Percentiles rank a stretch among this genome's conserved stretches.
Conservation (phyloP, 2,888 invertebrate genomes). For the Teleogryllus oceanicus region DNA sequence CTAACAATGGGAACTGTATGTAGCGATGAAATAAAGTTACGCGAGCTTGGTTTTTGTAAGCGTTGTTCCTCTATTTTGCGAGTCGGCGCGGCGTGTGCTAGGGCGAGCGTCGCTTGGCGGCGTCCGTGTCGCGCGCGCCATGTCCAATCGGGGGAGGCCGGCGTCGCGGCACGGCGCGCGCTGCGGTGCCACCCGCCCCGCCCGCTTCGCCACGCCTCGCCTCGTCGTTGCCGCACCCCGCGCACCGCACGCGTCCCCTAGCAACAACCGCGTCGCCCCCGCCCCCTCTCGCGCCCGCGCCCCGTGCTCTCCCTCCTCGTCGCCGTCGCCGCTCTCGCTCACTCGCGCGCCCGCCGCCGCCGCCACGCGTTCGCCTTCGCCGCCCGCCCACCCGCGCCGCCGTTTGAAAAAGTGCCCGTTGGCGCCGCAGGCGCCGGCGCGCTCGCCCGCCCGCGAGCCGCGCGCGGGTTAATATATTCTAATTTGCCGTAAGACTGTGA, state of each 20-base stretch:
- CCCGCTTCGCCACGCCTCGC: too few relatives aligned
- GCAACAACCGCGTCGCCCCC: neutral
- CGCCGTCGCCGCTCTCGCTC: neutral
- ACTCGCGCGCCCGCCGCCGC: neutral
- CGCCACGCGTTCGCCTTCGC: neutral
- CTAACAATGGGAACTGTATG: too few relatives aligned
- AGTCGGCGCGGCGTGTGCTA: too few relatives aligned
- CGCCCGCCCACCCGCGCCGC: neutral
- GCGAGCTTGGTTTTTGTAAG: too few relatives aligned
- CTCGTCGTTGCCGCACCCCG: neutral
- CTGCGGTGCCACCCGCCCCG: too few relatives aligned
- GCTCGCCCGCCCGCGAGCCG: neutral
- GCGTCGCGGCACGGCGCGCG: too few relatives aligned
- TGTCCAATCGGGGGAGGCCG: neutral
- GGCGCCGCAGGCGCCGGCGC: neutral
- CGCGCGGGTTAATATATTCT: conserved; percentile 1
- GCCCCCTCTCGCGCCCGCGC: neutral
- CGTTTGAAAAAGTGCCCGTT: conserved; percentile 11
- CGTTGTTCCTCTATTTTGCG: too few relatives aligned
- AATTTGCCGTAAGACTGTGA: conserved; percentile 9
- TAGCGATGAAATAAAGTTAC: too few relatives aligned
- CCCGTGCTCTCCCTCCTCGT: neutral
- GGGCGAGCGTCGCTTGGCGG: too few relatives aligned
- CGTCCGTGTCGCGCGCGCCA: neutral
- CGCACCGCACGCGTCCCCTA: neutral